Percentiles rank a stretch among this genome's conserved stretches.
Conservation (phyloP, 2,888 invertebrate species). For the Heteropelma amictum region DNA sequence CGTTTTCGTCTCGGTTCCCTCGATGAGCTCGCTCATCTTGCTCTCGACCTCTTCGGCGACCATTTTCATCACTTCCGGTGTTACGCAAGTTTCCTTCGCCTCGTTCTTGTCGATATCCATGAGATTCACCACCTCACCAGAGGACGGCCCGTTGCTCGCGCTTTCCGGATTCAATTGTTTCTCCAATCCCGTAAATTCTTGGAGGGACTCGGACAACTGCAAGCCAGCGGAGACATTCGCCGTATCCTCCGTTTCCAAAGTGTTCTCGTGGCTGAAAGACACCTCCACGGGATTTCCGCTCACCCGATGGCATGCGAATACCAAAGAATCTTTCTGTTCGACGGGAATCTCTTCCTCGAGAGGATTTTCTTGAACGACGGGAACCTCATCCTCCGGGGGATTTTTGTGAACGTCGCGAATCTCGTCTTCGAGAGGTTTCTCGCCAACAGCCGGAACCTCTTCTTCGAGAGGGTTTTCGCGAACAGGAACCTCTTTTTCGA, state of each 20-base stretch:
- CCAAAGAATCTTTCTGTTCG: background rate
- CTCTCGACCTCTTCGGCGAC: background rate
- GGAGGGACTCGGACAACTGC: constrained; percentile 69
- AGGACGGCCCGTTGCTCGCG: constrained; percentile 42
- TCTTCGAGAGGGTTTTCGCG: background rate
- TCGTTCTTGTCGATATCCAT: constrained; percentile 16
- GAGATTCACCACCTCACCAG: constrained; percentile 12
- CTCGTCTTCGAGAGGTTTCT: background rate
- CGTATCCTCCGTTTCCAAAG: constrained; percentile 29
- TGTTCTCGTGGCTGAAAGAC: background rate
- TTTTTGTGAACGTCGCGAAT: background rate
- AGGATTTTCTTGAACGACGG: background rate
- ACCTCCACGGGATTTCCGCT: background rate
- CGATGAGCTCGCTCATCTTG: background rate
- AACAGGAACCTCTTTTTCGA: no score
- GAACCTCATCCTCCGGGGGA: constrained; percentile 26
- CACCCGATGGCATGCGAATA: background rate
- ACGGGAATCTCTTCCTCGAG: background rate
- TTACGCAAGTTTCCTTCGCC: background rate
- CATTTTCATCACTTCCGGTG: background rate
- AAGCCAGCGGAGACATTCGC: constrained; percentile 45
- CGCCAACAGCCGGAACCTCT: background rate
- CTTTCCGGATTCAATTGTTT: constrained; percentile 61
- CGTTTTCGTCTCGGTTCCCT: background rate
- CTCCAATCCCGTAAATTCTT: constrained; percentile 71